phyloP scores from a whole-genome alignment of 1,140 invertebrate genomes.

The Ceratina australensis region DNA sequence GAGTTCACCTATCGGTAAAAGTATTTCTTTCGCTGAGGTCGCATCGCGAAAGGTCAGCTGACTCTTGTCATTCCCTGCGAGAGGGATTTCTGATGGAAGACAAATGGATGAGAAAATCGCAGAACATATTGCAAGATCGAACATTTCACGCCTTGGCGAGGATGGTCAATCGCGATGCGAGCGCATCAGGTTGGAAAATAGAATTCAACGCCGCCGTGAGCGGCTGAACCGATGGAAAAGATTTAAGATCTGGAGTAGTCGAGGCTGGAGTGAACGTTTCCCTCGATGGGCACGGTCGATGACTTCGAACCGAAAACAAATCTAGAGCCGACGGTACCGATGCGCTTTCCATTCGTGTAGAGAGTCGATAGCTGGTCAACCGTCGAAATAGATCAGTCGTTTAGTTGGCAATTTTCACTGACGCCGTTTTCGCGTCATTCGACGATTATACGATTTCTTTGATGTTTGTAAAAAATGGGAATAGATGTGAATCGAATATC shows the following conservation, averaged over 20 bases:
- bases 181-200: constrained; percentile 65
- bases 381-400: not conserved
- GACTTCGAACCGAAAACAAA: constrained; percentile 59
- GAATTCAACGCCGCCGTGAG: constrained; percentile 62
- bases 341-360: constrained; percentile 37
- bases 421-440: not conserved
- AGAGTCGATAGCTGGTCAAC: constrained; percentile 10
- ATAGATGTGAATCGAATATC: constrained; percentile 20
- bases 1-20: constrained; percentile 29
- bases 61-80: constrained; percentile 8
- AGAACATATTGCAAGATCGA: not conserved
- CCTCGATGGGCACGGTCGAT: constrained; percentile 62
- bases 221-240: too few relatives aligned
- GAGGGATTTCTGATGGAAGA: constrained; percentile 29
- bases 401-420: not conserved
- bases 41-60: constrained; percentile 45
- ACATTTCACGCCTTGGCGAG: not conserved
- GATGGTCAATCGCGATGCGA: not conserved
- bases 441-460: not conserved
- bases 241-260: constrained; percentile 57
- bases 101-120: constrained; percentile 5
- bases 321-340: constrained; percentile 27
- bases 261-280: constrained; percentile 30
- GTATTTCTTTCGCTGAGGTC: constrained; percentile 27
- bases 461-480: not conserved